These are phyloP conservation scores for Hypothenemus hampei DNA, from an alignment of 1,140 invertebrate genomes.

Conservation along the genomic window DNA sequence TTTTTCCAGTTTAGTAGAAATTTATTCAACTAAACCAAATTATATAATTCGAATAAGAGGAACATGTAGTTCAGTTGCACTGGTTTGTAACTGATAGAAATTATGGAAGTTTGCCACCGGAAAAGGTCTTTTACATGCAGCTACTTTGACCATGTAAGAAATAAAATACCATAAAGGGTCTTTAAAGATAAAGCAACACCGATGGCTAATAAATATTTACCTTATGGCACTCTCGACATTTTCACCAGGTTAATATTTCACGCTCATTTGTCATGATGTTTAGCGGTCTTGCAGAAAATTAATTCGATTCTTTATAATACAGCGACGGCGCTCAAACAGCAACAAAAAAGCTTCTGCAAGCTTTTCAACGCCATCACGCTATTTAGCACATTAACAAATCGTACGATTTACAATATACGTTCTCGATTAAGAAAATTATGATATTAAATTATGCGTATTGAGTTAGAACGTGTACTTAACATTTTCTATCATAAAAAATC, in stretches of 20 bases:
- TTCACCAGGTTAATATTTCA: constrained; percentile 35
- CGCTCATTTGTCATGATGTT: constrained; percentile 36
- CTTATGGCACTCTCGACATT: constrained; percentile 25
- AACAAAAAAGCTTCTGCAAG: constrained; percentile 24
- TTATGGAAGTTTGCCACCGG: constrained; percentile 12
- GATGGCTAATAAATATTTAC: constrained; percentile 30
- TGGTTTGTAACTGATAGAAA: not conserved
- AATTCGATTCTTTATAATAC: constrained; percentile 31
- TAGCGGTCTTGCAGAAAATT: constrained; percentile 34
- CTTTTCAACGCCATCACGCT: constrained; percentile 21
- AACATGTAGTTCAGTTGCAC: not conserved
- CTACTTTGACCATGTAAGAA: constrained; percentile 10
- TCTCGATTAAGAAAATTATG: not conserved
- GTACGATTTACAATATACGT: not conserved
- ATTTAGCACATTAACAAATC: no score
- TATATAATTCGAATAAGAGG: no score
- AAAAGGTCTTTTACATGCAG: constrained; percentile 13
- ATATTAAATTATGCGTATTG: not conserved
- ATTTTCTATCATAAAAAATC: no score
- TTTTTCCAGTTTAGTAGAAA: no score
- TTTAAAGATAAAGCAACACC: constrained; percentile 22
- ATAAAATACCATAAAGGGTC: constrained; percentile 20
- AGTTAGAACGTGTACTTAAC: no score
- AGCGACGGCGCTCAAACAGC: constrained; percentile 26
- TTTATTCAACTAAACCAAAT: no score